phyloP scores from a whole-genome alignment of 2,113 vertebrate species.

The Laticauda colubrina region DNA sequence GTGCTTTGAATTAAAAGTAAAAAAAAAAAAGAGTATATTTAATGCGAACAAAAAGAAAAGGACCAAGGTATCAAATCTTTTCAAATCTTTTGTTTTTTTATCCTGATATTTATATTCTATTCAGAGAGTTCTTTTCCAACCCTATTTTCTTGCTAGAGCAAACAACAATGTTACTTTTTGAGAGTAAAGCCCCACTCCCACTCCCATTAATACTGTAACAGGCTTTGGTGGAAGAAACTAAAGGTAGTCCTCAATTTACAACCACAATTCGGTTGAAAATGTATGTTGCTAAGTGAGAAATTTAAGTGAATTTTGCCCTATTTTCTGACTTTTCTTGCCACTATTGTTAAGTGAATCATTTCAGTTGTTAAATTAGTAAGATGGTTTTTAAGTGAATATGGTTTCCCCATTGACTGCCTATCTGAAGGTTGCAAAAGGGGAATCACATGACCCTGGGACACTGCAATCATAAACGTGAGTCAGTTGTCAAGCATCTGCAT shows the following conservation, averaged over 20 bases:
- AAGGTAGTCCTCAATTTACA: background rate
- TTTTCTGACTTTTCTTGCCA: too few relatives aligned
- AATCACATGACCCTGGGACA: too few relatives aligned
- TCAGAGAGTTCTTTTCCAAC: background rate
- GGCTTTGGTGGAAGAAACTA: background rate
- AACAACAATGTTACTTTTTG: background rate
- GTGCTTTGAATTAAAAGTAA: background rate
- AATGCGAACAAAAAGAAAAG: background rate
- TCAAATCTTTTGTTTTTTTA: background rate
- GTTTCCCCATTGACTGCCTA: too few relatives aligned
- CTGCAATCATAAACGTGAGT: too few relatives aligned
- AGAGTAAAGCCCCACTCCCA: background rate
- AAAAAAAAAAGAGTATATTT: background rate
- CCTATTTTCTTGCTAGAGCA: background rate
- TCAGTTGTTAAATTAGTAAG: too few relatives aligned
- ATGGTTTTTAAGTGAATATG: too few relatives aligned
- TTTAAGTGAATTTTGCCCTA: too few relatives aligned
- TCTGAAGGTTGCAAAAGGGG: too few relatives aligned
- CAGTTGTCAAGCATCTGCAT: too few relatives aligned
- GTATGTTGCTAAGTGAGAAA: too few relatives aligned
- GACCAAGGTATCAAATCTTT: background rate
- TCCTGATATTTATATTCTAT: background rate
- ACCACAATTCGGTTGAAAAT: too few relatives aligned
- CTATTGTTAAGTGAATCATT: too few relatives aligned
- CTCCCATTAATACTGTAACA: background rate